Evolutionary conservation across 2,888 invertebrate genomes (phyloP), one percentile per base, ranked within the genome.

Genomic region (Scelioninae gen. 2): DNA sequence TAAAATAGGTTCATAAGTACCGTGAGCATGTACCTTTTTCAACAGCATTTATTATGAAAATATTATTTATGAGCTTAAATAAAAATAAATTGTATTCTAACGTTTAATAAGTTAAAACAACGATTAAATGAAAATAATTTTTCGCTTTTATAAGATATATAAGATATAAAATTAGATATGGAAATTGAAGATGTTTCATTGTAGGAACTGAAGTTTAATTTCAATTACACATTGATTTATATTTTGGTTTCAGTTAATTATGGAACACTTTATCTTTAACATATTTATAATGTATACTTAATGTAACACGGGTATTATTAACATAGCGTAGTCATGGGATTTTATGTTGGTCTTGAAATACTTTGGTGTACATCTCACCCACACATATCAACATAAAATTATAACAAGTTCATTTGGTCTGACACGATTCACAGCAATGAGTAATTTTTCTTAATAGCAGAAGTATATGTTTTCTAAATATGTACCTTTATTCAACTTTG

Each of bases 341-440:
- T 52, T 63, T 52, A 52, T 39, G 39, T 31, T 6, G 18, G 15
- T 61, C 61, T 58, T 45, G 25, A 52, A 18, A 39, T 19, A 22
- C 33, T 63, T n/a, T n/a, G 19, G n/a, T 9, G 43, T 43, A 22
- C 63, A 63, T 63, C 63, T 50, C 43, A 63, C 61, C 10, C 43
- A 63, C 52, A 52, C 63, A 58, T 9, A 28, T 50, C 19, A 6
- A 41, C 9, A 3, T 35, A 35, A 50, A 70, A 70, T 74, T 70
- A 70, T 48, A 46, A 73, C 58, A 58, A 77, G 75, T 74, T 67
- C 48, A 52, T 69, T 60, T 60, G 45, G 65, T 75, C 74, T 75
- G 74, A 45, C 64, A 72, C 45, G 57, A 46, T 41, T 74, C 48
- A 48, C 74, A 76, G 76, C 77, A 80, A 78, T 39, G 61, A 61